Base-by-base conservation (phyloP, 2,113 vertebrate genomes). In the Menura novaehollandiae region DNA sequence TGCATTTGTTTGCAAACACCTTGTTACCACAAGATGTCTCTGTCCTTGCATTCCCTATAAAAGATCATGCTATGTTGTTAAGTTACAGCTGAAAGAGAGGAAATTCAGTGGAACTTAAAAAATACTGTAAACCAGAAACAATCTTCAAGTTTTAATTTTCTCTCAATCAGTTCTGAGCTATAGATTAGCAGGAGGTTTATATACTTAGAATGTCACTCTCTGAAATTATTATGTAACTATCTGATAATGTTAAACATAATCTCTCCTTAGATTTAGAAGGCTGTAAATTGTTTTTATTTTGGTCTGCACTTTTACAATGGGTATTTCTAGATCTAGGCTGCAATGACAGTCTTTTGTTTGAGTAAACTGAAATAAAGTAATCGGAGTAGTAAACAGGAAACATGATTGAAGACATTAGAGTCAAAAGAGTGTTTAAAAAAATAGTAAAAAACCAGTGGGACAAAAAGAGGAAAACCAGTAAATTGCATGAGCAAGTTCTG, bases 1-100 rank as follows among this genome's bases (percentile, higher is more conserved):
- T 41, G 12, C 9, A 46, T 91, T 91, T 79, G 30, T 77, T 91
- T 93, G 67, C 44, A 32, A 41, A 62, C 0, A 1, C 83, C 27
- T 60, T 90, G 26, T 24, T 80, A 46, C 93, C 88, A 95, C 88
- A 86, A 94, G 95, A 83, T 85, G 93, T 88, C 88, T 88, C 94
- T 96, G 71, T 89, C 60, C 46, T 93, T 93, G 35, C 75, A 74
- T 63, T 76, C 47, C 30, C 47, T 66, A 18, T 53, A 64, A 92
- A 56, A 32, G 43, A 60, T 52, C 13, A 19, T 72, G 14, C 16
- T 41, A 1, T 35, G 13, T 23, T 78, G 11, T 64, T 53, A 78
- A 78, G 13, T 71, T 37, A 46, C 23, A 64, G 37, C 13, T 62
- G 18, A 55, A 79, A 83, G 26, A 72, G 19, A 82, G 9, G 5